Base-by-base conservation (phyloP, 35 echinoderm and acorn worm species). In the Heliocidaris erythrogramma region DNA sequence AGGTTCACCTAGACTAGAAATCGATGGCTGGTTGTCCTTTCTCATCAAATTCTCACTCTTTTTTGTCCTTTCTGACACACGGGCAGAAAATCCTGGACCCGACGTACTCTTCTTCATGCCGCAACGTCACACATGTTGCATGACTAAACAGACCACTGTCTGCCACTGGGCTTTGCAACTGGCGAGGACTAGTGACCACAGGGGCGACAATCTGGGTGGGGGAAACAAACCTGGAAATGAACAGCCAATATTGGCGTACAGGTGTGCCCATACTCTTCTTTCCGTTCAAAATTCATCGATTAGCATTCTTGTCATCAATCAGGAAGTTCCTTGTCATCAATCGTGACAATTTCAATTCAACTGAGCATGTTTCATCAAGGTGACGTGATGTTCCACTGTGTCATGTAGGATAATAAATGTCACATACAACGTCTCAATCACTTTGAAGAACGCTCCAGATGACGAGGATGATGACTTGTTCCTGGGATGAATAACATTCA, bases 91-190 rank as follows among this genome's bases (percentile, higher is more conserved):
- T 56, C 52, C 52, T 14, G 14, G 52, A 56, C 52, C 52, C 52
- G 14, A 11, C 27, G 21, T 18, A 78, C 61, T 71, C 65, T 78
- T 24, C 17, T 21, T 78, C 27, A 78, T 78, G 65, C 27, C 65
- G 2, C 27, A 78, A n/a, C 27, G 65, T 78, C 65, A 78, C 65
- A 78, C 7, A n/a, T 78, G 21, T 78, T 78, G 65, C 65, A n/a
- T 78, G 65, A 78, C 65, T 78, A 78, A 78, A 78, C 65, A 78
- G 65, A 78, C 65, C 65, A 78, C 65, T 27, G 65, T 78, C 65
- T 78, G 7, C 65, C 7, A 8, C 27, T 18, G 65, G 17, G 8
- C 65, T 78, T 78, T n/a, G 65, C 18, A 18, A 27, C 7, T 78
- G 65, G 65, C 27, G 65, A n/a, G 65, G 27, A 42, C 14, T 17